Percentiles rank a stretch among this genome's conserved stretches.
Evolutionary conservation across 1,140 invertebrate genomes (phyloP).

Genomic region (Lepidostoma basale): DNA sequence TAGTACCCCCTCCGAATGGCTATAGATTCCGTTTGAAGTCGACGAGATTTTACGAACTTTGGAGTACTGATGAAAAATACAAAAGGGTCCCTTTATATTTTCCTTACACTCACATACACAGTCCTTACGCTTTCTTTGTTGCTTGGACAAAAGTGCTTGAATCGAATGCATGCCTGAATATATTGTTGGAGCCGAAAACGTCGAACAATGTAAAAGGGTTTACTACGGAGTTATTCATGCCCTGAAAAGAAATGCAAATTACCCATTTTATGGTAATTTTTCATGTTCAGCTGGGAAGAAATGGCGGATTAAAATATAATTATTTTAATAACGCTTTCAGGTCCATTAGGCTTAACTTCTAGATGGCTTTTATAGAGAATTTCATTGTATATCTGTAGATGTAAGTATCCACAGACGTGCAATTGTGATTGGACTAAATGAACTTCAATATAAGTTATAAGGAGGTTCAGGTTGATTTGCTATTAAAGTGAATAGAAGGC

Average conservation of each 20-base stretch:
- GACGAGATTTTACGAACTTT: constrained; percentile 25
- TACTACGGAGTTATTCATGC: neutral
- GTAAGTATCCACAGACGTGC: too few species aligned
- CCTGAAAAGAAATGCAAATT: neutral
- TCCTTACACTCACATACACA: constrained; percentile 18
- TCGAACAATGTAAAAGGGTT: constrained; percentile 14
- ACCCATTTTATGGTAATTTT: neutral
- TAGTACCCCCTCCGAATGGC: constrained; percentile 13
- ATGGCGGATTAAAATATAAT: too few species aligned
- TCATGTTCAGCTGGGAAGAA: too few species aligned
- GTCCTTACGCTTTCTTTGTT: constrained; percentile 25
- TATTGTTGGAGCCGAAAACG: constrained; percentile 3
- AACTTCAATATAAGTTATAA: too few species aligned
- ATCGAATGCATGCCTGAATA: constrained; percentile 10
- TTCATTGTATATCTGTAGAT: too few species aligned
- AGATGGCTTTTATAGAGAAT: too few species aligned
- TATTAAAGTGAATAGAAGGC: too few species aligned
- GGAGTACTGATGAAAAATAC: constrained; percentile 31
- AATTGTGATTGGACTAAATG: too few species aligned
- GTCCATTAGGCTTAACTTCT: too few species aligned
- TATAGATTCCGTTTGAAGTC: constrained; percentile 31
- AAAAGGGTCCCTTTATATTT: constrained; percentile 28
- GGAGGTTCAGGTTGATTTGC: too few species aligned
- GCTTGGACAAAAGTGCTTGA: constrained; percentile 25
- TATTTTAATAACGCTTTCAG: too few species aligned